Evolutionary conservation across 2,113 vertebrate species (phyloP).

Genomic region (Tupaia chinensis): DNA sequence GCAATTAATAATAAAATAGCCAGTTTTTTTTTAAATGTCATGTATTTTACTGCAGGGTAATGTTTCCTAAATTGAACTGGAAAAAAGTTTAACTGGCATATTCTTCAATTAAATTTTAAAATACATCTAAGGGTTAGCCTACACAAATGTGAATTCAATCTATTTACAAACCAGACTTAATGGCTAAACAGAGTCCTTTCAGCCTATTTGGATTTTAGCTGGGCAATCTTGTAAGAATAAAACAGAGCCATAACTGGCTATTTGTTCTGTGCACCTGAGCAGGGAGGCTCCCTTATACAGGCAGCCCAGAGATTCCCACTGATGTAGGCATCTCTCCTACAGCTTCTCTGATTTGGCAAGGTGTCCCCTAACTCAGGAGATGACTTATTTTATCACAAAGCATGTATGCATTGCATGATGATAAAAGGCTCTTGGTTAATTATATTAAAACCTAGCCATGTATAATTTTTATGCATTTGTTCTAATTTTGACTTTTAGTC

Average conservation of each 20-base stretch:
- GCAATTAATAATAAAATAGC: conserved; percentile 69
- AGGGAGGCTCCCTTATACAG: neutral
- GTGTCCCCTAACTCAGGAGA: neutral
- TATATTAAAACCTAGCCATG: neutral
- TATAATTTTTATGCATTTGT: neutral
- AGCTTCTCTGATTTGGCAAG: neutral
- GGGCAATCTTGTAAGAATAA: neutral
- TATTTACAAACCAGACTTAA: neutral
- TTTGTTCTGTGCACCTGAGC: neutral
- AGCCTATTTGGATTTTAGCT: neutral
- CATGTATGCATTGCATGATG: neutral
- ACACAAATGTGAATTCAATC: neutral
- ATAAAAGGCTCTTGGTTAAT: conserved; percentile 14
- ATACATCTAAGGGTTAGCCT: neutral
- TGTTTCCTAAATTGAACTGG: conserved; percentile 26
- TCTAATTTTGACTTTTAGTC: neutral
- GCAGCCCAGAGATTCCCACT: neutral
- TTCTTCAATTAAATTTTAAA: neutral
- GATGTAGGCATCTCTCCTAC: neutral
- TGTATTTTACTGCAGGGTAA: conserved; percentile 21
- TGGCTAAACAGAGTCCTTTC: neutral
- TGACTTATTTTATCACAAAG: neutral
- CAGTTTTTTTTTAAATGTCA: conserved; percentile 66
- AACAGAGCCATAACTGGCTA: neutral
- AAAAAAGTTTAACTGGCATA: neutral